Conservation (phyloP, 2,888 invertebrate species). For the Microplitis deprimator region DNA sequence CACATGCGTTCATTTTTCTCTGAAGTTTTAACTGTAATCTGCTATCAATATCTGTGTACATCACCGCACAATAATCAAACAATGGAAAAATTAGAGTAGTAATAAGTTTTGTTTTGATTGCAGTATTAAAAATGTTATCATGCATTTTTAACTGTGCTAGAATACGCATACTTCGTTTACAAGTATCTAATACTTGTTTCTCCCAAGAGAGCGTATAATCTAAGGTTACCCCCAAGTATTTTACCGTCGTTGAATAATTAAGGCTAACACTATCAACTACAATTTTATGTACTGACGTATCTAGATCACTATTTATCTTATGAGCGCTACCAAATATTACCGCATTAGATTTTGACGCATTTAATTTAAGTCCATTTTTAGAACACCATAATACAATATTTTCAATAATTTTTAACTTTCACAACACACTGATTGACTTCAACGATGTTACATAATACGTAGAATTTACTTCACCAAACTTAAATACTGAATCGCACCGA, state of each 20-base stretch:
- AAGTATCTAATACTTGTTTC: not conserved
- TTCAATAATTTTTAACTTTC: not conserved
- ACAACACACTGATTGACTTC: not conserved
- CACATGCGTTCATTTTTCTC: not conserved
- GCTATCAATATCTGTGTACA: constrained; percentile 16
- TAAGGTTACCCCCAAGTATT: not conserved
- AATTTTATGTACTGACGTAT: not conserved
- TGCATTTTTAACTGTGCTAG: not conserved
- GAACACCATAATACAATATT: not conserved
- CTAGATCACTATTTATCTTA: not conserved
- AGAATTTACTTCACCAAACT: too few relatives aligned
- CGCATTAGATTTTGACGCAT: constrained; percentile 42
- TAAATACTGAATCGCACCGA: too few relatives aligned
- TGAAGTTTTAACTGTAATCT: constrained; percentile 4
- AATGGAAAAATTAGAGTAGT: constrained; percentile 21
- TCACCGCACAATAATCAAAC: constrained; percentile 31
- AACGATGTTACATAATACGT: not conserved
- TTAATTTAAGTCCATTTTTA: not conserved
- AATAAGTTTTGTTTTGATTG: not conserved
- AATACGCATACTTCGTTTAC: not conserved
- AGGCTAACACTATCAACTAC: not conserved
- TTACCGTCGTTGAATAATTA: not conserved
- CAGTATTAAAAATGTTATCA: not conserved
- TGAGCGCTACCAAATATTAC: too few relatives aligned
- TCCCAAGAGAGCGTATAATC: not conserved